A percentile compares a stretch with the other conserved stretches of the same genome.
These are phyloP conservation scores for Uropsilus gracilis DNA, from an alignment of 2,113 vertebrate species.

Conservation along the genomic window DNA sequence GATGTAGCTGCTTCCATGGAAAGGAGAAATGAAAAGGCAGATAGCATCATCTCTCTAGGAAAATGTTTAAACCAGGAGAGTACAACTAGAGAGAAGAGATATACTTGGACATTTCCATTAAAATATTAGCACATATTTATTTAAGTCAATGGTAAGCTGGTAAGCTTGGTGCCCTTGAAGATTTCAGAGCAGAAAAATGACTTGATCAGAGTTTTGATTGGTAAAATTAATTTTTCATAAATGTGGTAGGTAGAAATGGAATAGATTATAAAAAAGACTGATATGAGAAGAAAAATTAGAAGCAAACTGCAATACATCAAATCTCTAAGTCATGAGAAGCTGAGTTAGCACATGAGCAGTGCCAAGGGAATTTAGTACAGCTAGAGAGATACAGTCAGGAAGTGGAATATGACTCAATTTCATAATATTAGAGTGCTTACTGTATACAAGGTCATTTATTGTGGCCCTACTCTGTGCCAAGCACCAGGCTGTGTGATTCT, in stretches of 20 bases:
- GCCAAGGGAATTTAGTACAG: neutral
- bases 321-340: neutral
- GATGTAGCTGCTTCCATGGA: neutral
- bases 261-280: neutral
- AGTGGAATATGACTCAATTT: neutral
- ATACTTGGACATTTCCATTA: neutral
- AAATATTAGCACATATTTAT: neutral
- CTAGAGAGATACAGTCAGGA: neutral
- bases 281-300: neutral
- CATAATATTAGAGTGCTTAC: neutral
- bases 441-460: neutral
- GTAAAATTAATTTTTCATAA: slow-evolving; percentile 40
- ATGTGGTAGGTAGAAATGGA: neutral
- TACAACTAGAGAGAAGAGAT: neutral
- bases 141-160: neutral
- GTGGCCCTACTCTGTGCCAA: neutral
- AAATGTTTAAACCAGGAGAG: neutral
- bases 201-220: neutral
- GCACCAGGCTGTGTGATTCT: neutral
- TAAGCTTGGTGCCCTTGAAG: neutral
- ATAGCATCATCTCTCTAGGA: neutral
- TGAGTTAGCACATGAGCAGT: neutral
- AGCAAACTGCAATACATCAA: neutral
- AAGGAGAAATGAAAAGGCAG: neutral
- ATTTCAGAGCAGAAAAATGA: slow-evolving; percentile 10